Base-by-base conservation (phyloP, 2,888 invertebrate species). In the Ormyrus labotus region DNA sequence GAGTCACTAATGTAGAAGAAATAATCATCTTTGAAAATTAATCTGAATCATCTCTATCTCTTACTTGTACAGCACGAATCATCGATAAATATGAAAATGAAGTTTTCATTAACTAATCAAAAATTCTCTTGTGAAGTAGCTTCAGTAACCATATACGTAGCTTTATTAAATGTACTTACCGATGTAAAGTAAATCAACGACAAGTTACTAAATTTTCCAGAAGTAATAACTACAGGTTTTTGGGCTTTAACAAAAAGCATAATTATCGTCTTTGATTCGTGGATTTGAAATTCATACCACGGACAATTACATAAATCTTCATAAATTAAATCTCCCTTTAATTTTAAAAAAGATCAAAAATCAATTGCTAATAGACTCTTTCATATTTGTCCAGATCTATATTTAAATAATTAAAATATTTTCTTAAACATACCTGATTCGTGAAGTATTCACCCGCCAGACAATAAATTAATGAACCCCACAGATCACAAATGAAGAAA, bases 151-250 rank as follows among this genome's bases (percentile, higher is more conserved):
- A 45, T 67, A 34, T 50, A 5, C 5, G 34, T 34, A 69, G 63
- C n/a, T 60, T 11, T 53, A 77, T 60, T 53, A 53, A 10, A 11
- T 34, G 7, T 73, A 11, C 80, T 83, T 80, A 85, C 85, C 7
- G 51, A 65, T 6, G 83, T 74, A 6, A 85, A 85, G 45, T 72
- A 78, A 68, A 74, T 70, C 69, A 84, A n/a, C 7, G 84, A 84
- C 5, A 84, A 73, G 45, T 71, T 81, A 68, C 83, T 71, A 74
- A 84, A 84, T 57, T 85, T 85, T 53, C 85, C 85, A 8, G 82
- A 80, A 0, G 84, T 83, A 6, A 84, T 77, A 9, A 81, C 71
- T 48, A 84, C 67, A 6, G 81, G 81, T 51, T 68, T 85, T 55
- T 85, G 84, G 5, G 82, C 83, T 60, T 81, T 81, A 13, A 84